These are phyloP conservation scores for Herpetotheres cachinnans DNA, from an alignment of 2,113 vertebrate species.

Conservation along the genomic window DNA sequence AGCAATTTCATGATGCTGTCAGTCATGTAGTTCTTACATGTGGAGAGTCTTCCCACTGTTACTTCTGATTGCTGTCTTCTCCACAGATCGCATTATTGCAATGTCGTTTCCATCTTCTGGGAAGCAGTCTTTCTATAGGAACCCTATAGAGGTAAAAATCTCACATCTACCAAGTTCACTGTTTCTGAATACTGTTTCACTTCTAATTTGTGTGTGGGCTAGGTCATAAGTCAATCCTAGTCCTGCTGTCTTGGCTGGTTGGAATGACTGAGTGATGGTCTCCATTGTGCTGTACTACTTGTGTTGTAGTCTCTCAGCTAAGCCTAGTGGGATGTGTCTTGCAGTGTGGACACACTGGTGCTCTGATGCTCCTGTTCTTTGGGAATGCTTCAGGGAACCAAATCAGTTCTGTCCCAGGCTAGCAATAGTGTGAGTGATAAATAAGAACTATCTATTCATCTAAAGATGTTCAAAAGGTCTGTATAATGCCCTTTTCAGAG, in stretches of 20 bases:
- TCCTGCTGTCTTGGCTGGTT: neutral
- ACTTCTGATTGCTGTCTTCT: neutral
- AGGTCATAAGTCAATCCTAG: neutral
- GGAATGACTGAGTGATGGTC: neutral
- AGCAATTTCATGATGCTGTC: neutral
- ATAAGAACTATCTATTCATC: neutral
- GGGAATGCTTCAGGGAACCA: neutral
- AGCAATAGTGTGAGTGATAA: neutral
- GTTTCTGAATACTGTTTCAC: neutral
- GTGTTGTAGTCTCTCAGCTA: neutral
- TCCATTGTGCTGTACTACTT: neutral
- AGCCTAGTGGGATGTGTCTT: neutral
- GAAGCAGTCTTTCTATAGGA: conserved; percentile 92
- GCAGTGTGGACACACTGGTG: neutral
- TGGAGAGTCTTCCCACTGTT: neutral
- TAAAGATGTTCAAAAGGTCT: neutral
- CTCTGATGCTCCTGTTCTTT: neutral
- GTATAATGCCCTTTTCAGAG: neutral
- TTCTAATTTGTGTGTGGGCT: neutral
- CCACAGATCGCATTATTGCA: conserved; percentile 89
- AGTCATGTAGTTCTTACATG: fast-evolving
- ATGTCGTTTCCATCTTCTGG: conserved; percentile 98
- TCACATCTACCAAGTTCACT: neutral
- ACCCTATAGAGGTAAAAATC: conserved; percentile 86
- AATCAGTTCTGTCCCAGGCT: neutral